phyloP scores from a whole-genome alignment of 2,113 vertebrate species.

The Alligator sinensis region DNA sequence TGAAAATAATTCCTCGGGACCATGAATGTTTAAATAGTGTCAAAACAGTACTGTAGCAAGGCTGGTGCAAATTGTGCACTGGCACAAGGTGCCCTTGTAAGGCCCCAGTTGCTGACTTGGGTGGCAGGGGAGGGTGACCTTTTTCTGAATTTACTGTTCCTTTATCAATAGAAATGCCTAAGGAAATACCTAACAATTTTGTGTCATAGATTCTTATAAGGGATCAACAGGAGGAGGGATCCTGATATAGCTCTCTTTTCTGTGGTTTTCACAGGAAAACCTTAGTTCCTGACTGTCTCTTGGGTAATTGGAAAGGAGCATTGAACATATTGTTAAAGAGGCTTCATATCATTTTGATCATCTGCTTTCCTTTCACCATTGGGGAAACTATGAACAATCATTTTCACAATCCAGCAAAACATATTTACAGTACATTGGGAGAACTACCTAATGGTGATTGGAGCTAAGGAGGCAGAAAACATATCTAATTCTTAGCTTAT shows the following conservation, averaged over 20 bases:
- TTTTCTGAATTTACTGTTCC: background rate
- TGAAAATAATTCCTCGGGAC: background rate
- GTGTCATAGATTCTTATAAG: background rate
- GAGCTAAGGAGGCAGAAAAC: slow-evolving; percentile 39
- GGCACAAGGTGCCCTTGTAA: too few relatives aligned
- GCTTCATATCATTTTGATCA: background rate
- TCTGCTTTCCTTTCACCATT: slow-evolving; percentile 40
- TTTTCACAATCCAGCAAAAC: slow-evolving; percentile 40
- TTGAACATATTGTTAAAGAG: background rate
- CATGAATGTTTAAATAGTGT: background rate
- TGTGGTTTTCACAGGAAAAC: background rate
- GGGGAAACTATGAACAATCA: slow-evolving; percentile 52
- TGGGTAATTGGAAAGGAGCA: background rate
- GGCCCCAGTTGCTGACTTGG: too few relatives aligned
- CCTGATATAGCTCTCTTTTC: background rate
- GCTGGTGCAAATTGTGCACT: too few relatives aligned
- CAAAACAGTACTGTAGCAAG: background rate
- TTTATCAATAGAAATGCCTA: background rate
- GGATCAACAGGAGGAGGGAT: background rate
- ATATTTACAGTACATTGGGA: background rate
- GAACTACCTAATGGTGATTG: background rate
- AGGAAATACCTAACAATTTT: background rate
- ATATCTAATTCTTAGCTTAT: slow-evolving; percentile 41
- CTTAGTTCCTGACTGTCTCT: background rate
- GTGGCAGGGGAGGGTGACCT: background rate